Percentiles rank a stretch among this genome's conserved stretches.
phyloP scores from a whole-genome alignment of 2,113 vertebrate species.

The Probosciger aterrimus region DNA sequence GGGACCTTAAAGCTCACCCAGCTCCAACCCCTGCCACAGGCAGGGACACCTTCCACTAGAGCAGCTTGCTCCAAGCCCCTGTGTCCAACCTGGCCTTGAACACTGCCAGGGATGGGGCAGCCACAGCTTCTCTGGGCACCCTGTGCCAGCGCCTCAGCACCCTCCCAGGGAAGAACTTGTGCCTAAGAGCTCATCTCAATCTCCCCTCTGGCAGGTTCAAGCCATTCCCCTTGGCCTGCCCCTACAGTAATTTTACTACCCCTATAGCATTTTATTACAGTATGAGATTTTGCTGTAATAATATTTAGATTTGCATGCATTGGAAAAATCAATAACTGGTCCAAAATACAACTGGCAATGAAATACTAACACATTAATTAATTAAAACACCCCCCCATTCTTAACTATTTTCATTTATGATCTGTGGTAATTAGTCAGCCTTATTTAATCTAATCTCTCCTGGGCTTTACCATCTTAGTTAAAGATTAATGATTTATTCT shows the following conservation, averaged over 20 bases:
- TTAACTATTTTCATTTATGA: constrained; percentile 66
- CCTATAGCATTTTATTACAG: background rate
- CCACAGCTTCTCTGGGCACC: too few relatives aligned
- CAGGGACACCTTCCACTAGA: background rate
- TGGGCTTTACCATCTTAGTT: constrained; percentile 44
- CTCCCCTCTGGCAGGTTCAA: background rate
- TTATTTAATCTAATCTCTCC: constrained; percentile 61
- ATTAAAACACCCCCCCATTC: constrained; percentile 8
- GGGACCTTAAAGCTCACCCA: rapidly evolving
- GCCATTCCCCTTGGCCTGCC: background rate
- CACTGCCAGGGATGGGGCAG: too few relatives aligned
- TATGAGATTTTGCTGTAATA: background rate
- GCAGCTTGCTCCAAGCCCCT: too few relatives aligned
- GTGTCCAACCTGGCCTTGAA: too few relatives aligned
- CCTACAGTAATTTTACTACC: background rate
- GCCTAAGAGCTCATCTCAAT: background rate
- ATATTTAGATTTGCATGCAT: background rate
- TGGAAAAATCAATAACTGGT: constrained; percentile 46
- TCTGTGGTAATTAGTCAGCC: constrained; percentile 65
- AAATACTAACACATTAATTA: constrained; percentile 63
- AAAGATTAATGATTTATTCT: constrained; percentile 58
- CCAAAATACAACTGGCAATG: constrained; percentile 40
- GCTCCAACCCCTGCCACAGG: rapidly evolving
- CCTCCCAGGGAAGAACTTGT: background rate
- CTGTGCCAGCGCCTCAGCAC: too few relatives aligned